These are phyloP conservation scores for Phoenicopterus ruber DNA, from an alignment of 2,113 vertebrate species.

Conservation along the genomic window DNA sequence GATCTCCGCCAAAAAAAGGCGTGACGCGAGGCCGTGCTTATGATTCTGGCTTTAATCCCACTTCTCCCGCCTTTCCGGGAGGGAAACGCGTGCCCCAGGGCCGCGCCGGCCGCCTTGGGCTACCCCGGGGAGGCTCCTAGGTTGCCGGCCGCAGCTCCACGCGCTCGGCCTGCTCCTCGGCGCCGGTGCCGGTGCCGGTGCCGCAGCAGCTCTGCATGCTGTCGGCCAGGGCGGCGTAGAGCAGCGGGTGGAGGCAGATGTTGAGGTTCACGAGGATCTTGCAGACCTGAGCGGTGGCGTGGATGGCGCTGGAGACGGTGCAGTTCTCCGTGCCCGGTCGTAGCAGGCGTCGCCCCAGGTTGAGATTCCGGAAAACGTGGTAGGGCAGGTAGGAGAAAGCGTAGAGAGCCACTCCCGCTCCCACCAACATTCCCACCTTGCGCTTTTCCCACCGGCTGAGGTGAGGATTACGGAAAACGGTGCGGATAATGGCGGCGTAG, in stretches of 20 bases:
- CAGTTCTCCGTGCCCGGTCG: accelerated
- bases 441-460: slow-evolving; percentile 67
- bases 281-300: slow-evolving; percentile 68
- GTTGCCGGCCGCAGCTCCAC: not conserved
- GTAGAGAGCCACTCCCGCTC: slow-evolving; percentile 70
- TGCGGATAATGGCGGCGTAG: slow-evolving; percentile 67
- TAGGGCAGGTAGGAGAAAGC: slow-evolving; percentile 82
- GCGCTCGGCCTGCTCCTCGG: accelerated
- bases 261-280: slow-evolving; percentile 77
- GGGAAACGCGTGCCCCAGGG: accelerated
- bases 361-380: slow-evolving; percentile 64
- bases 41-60: accelerated
- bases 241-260: slow-evolving; percentile 83
- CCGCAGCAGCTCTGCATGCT: slow-evolving; percentile 68
- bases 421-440: slow-evolving; percentile 73
- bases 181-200: not conserved
- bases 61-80: not conserved
- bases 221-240: slow-evolving; percentile 79
- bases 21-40: accelerated
- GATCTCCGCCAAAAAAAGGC: no score
- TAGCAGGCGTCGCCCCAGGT: slow-evolving; percentile 11
- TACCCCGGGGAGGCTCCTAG: accelerated
- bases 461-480: slow-evolving; percentile 66
- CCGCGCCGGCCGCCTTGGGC: not conserved
- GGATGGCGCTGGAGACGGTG: not conserved